phyloP scores from a whole-genome alignment of 2,888 invertebrate species.

The Electrophaes corylata region DNA sequence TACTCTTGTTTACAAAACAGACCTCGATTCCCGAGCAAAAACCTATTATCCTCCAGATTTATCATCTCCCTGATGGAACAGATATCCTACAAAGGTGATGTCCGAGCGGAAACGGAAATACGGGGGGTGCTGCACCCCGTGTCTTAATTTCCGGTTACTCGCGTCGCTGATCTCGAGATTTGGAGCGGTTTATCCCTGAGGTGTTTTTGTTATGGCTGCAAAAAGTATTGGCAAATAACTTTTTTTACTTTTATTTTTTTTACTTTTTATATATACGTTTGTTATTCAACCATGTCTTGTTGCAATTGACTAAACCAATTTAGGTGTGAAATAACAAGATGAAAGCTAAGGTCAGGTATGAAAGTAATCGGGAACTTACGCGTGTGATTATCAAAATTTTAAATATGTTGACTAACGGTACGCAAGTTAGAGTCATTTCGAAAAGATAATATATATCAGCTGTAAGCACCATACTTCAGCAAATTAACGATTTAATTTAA shows the following conservation, averaged over 20 bases:
- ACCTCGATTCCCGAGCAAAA: conserved; percentile 10
- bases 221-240: conserved; percentile 1
- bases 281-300: too few species aligned
- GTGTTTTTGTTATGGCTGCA: conserved; percentile 33
- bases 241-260: conserved; percentile 3
- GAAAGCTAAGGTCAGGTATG: too few species aligned
- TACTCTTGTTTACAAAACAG: background rate
- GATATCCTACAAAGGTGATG: conserved; percentile 72
- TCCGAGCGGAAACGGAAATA: conserved; percentile 65
- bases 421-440: too few species aligned
- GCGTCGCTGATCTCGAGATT: conserved; percentile 69
- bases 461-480: too few species aligned
- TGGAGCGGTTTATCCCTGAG: conserved; percentile 44
- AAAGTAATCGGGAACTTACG: too few species aligned
- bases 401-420: too few species aligned
- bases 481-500: too few species aligned
- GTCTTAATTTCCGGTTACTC: conserved; percentile 80
- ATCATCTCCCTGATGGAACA: conserved; percentile 50
- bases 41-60: conserved; percentile 56
- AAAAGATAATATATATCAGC: too few species aligned
- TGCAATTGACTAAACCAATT: too few species aligned
- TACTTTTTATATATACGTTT: too few species aligned
- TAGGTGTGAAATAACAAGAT: too few species aligned
- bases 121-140: conserved; percentile 55
- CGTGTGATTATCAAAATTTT: too few species aligned